Evolutionary conservation across 2,888 invertebrate genomes (phyloP).

Genomic region (Neoitamus cyanurus): DNA sequence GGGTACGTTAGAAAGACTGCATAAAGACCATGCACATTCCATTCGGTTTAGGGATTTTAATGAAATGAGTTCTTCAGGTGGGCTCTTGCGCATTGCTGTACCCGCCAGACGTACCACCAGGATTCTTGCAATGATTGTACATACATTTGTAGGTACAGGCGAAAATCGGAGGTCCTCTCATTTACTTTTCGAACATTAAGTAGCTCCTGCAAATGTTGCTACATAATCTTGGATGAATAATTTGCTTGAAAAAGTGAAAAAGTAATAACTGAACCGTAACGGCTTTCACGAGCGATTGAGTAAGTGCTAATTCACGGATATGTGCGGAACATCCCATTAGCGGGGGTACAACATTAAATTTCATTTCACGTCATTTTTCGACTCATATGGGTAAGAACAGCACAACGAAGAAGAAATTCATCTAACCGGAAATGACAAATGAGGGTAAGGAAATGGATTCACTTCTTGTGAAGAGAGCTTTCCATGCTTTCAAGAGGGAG

Average conservation of each 20-base stretch:
- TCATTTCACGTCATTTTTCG: not conserved
- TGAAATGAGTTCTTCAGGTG: not conserved
- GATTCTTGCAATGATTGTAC: not conserved
- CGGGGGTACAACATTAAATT: not conserved
- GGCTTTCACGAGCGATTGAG: not conserved
- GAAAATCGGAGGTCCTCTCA: not conserved
- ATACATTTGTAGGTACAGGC: not conserved
- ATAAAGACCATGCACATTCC: not conserved
- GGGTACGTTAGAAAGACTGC: not conserved
- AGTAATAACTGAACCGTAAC: not conserved
- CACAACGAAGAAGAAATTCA: not conserved
- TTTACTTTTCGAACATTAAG: not conserved
- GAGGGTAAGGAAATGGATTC: slow-evolving; percentile 8
- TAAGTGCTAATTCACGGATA: slow-evolving; percentile 10
- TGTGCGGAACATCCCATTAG: not conserved
- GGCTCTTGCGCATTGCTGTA: not conserved
- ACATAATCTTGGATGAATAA: not conserved
- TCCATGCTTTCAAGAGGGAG: not conserved
- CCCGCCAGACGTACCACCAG: not conserved
- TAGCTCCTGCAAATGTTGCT: not conserved
- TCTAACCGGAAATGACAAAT: slow-evolving; percentile 25
- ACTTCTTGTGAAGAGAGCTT: not conserved
- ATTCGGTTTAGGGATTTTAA: not conserved
- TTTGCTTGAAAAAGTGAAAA: not conserved
- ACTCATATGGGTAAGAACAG: not conserved